Conservation (phyloP, 2,113 vertebrate genomes). For the Amphiprion ocellaris region DNA sequence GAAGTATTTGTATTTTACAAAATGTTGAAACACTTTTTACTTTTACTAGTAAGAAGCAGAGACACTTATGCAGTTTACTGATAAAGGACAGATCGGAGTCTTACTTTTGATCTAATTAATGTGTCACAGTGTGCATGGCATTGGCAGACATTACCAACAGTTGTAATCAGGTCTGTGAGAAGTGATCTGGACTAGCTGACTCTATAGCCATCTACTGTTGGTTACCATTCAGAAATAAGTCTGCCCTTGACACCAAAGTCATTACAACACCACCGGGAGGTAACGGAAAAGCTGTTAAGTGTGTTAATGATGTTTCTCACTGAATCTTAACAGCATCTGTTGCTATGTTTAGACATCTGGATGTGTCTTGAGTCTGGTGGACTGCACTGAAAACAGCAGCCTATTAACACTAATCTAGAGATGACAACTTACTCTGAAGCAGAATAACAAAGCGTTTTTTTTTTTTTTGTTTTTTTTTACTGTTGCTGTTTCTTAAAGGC, state of each 20-base stretch:
- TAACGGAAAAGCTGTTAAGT: slow-evolving; percentile 12
- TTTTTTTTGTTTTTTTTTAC: not conserved
- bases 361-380: not conserved
- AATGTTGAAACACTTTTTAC: no score
- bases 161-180: slow-evolving; percentile 6
- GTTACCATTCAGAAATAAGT: slow-evolving; percentile 29
- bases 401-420: slow-evolving; percentile 8
- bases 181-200: not conserved
- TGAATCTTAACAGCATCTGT: not conserved
- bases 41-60: not conserved
- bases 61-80: not conserved
- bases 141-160: not conserved
- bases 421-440: not conserved
- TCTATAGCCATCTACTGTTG: not conserved
- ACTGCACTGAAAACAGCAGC: not conserved
- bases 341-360: slow-evolving; percentile 25
- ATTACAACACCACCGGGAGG: not conserved
- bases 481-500: slow-evolving; percentile 29
- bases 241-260: slow-evolving; percentile 7
- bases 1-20: no score
- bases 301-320: slow-evolving; percentile 48
- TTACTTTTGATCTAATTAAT: slow-evolving; percentile 45
- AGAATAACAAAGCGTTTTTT: not conserved
- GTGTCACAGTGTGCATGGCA: not conserved
- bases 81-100: slow-evolving; percentile 15